Evolutionary conservation across 2,113 vertebrate species (phyloP).

Genomic region (Numida meleagris): DNA sequence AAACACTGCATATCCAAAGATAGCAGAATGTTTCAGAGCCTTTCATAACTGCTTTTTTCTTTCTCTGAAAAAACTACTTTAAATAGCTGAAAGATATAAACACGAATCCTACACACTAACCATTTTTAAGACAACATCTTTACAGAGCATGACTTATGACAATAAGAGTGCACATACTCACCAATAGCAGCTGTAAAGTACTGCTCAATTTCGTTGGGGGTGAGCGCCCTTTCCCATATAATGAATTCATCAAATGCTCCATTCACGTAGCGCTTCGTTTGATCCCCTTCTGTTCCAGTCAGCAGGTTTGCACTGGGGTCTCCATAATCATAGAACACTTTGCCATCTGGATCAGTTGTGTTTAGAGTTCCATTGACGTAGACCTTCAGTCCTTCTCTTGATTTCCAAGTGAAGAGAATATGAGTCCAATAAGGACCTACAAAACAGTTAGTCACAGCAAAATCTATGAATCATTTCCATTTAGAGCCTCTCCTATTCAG

Average conservation of each 20-base stretch:
- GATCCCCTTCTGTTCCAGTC: conserved; percentile 75
- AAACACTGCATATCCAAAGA: background rate
- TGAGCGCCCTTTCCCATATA: conserved; percentile 93
- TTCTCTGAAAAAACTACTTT: background rate
- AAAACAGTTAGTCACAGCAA: background rate
- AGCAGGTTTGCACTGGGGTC: conserved; percentile 78
- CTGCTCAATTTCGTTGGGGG: conserved; percentile 78
- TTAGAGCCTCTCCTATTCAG: background rate
- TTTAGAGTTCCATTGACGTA: conserved; percentile 90
- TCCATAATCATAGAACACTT: conserved; percentile 79
- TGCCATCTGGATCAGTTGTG: conserved; percentile 77
- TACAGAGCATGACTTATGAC: too few species aligned
- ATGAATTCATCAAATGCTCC: conserved; percentile 93
- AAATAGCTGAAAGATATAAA: background rate
- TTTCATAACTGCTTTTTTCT: background rate
- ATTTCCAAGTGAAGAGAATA: conserved; percentile 92
- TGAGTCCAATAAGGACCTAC: conserved; percentile 94
- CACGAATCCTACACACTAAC: background rate
- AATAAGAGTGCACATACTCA: conserved; percentile 52
- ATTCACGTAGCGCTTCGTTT: conserved; percentile 68
- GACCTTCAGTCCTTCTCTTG: conserved; percentile 87
- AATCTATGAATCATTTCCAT: background rate
- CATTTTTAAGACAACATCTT: background rate
- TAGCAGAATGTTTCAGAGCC: accelerated
- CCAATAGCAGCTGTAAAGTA: conserved; percentile 90